phyloP scores from a whole-genome alignment of 2,888 invertebrate species.

The Parapristionchus giblindavisi region DNA sequence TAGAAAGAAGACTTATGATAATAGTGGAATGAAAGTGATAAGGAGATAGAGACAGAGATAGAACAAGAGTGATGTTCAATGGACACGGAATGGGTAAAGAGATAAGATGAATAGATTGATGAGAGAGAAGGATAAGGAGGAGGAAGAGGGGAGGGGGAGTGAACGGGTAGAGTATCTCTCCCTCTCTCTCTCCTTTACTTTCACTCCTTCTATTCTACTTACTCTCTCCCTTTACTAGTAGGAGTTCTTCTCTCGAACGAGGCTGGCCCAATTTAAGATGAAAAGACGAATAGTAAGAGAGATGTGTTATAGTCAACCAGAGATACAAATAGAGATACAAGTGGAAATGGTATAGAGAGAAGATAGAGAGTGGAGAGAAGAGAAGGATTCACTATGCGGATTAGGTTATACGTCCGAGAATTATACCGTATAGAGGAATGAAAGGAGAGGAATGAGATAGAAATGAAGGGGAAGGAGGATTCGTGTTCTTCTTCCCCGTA shows the following conservation, averaged over 20 bases:
- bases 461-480: background rate
- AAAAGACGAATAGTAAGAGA: conserved; percentile 15
- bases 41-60: background rate
- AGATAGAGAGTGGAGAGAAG: background rate
- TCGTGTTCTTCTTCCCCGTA: background rate
- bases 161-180: conserved; percentile 25
- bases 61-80: background rate
- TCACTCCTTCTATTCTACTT: too few species aligned
- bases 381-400: background rate
- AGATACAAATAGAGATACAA: background rate
- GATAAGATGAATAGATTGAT: background rate
- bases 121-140: background rate
- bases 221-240: too few species aligned
- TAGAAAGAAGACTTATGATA: too few species aligned
- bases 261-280: conserved; percentile 27
- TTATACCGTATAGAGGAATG: background rate
- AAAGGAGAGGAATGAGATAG: background rate
- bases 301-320: too few species aligned
- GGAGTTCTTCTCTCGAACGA: too few species aligned
- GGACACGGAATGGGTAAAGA: too few species aligned
- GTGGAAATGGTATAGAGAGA: conserved; percentile 5
- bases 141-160: background rate
- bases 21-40: too few species aligned
- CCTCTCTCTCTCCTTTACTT: conserved; percentile 6
- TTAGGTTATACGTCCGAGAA: background rate